Base-by-base conservation (phyloP, 2,113 vertebrate genomes). In the Pycnonotus jocosus region DNA sequence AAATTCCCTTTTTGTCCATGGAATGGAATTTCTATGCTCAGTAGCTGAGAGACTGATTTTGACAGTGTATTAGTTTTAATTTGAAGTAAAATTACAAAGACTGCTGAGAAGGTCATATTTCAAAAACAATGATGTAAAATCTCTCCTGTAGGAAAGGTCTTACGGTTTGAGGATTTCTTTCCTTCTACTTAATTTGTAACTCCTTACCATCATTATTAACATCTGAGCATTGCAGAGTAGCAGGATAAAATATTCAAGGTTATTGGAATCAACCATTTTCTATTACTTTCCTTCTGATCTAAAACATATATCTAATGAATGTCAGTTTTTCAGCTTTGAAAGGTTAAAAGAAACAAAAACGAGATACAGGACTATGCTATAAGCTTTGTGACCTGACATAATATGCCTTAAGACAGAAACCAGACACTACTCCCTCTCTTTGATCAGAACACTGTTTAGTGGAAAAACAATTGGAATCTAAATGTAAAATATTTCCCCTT, bases 81-180 rank as follows among this genome's bases (percentile, higher is more conserved):
- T 96, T 96, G 93, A 91, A 93, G 51, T 90, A 89, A 94, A 96
- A 96, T 96, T 97, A 96, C 73, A 94, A 77, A 95, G 81, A 68
- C 88, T 96, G 35, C 64, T 54, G 25, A 47, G 88, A 97, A 97
- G 91, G 76, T 95, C 72, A 81, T 95, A 81, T 97, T 95, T 97
- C 79, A 98, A 92, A 97, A 97, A 96, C 87, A 95, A 95, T 86
- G 33, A 91, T 94, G 58, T 64, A 88, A 92, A 94, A 92, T 96
- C 50, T 94, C 61, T 95, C 86, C 72, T 88, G 27, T 68, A 95
- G 53, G 71, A 94, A 93, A 95, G 44, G 25, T 95, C 69, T 96
- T 89, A 31, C 5, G 60, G 62, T 74, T 54, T 91, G 60, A 96
- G 58, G 90, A 30, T 66, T 60, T 90, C 23, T 88, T 92, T 47